Evolutionary conservation across 2,888 invertebrate species (phyloP).

Genomic region (Scrobipalpa atriplicella): DNA sequence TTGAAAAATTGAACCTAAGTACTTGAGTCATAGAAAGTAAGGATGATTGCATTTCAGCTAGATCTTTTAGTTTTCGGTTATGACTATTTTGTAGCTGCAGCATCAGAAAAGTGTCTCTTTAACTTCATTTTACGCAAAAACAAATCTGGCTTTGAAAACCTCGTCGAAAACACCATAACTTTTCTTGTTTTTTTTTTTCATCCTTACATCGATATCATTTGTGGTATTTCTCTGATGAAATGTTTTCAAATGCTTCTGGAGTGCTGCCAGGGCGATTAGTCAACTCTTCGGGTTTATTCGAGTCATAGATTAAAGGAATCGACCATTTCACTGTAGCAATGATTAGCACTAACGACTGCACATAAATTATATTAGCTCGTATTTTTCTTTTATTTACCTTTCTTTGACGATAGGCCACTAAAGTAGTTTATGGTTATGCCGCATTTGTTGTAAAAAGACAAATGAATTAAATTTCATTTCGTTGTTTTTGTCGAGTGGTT

Average conservation of each 20-base stretch:
- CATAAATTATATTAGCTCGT: slow-evolving; percentile 4
- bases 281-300: slow-evolving; percentile 31
- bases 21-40: neutral
- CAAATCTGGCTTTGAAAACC: too few relatives aligned
- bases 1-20: neutral
- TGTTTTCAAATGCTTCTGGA: slow-evolving; percentile 34
- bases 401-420: slow-evolving; percentile 35
- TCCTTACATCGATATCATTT: too few relatives aligned
- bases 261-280: slow-evolving; percentile 38
- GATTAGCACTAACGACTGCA: slow-evolving; percentile 27
- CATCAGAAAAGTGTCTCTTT: too few relatives aligned
- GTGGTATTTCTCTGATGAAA: slow-evolving; percentile 21
- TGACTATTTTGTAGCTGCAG: too few relatives aligned
- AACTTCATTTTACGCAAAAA: too few relatives aligned
- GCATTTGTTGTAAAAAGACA: neutral
- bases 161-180: too few relatives aligned
- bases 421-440: slow-evolving; percentile 5
- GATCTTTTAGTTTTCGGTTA: neutral
- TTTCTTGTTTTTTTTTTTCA: too few relatives aligned
- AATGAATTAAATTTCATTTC: neutral
- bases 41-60: neutral
- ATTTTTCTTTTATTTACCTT: slow-evolving; percentile 30
- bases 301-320: slow-evolving; percentile 19
- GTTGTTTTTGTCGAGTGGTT: neutral
- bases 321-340: slow-evolving; percentile 19